Percentiles rank a stretch among this genome's conserved stretches.
These are phyloP conservation scores for Sebastes oblongus DNA, from an alignment of 2,797 vertebrate genomes.

Conservation along the genomic window DNA sequence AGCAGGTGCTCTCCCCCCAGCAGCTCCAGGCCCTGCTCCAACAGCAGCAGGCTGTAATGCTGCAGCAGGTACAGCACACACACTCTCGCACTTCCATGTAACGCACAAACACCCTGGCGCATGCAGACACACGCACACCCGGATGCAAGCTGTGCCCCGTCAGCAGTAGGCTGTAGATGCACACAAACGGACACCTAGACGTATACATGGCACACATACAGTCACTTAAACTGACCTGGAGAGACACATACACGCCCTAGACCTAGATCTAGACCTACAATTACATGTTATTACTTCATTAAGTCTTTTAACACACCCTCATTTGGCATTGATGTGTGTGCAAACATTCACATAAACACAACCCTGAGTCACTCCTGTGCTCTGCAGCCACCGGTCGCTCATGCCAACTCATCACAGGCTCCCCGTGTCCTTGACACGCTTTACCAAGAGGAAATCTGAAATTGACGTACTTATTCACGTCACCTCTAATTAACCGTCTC, in stretches of 20 bases:
- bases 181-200: background rate
- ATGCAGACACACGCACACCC: slow-evolving; percentile 22
- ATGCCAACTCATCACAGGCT: slow-evolving; percentile 45
- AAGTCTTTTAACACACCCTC: background rate
- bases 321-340: background rate
- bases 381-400: slow-evolving; percentile 14
- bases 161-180: slow-evolving; percentile 1
- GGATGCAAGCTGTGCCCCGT: background rate
- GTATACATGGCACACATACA: background rate
- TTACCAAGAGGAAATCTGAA: slow-evolving; percentile 62
- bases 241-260: background rate
- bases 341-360: background rate
- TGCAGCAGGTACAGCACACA: slow-evolving; percentile 95
- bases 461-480: slow-evolving; percentile 66
- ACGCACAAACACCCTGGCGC: background rate
- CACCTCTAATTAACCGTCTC: slow-evolving; percentile 76
- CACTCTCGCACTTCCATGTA: background rate
- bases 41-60: slow-evolving; percentile 99
- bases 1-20: slow-evolving; percentile 98
- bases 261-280: background rate
- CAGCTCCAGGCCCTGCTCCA: slow-evolving; percentile 99
- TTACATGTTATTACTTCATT: background rate
- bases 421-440: slow-evolving; percentile 77
- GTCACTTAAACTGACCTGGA: too few species aligned
- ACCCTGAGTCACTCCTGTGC: slow-evolving; percentile 40